Conservation (phyloP, 1,140 invertebrate genomes). For the Argopecten irradians region DNA sequence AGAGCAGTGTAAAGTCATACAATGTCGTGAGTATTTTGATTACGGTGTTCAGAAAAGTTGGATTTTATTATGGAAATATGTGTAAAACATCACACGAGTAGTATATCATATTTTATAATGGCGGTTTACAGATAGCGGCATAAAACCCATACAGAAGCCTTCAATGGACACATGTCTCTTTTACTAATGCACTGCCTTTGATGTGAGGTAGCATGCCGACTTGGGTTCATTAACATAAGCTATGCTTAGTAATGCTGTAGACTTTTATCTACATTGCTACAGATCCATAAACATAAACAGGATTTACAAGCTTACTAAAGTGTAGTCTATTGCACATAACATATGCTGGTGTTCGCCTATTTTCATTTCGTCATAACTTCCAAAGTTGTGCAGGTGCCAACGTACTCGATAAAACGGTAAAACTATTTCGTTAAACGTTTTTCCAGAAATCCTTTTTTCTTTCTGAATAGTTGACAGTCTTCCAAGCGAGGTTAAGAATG, state of each 20-base stretch:
- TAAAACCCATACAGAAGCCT: too few species aligned
- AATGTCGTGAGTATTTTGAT: too few species aligned
- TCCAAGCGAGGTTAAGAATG: not conserved
- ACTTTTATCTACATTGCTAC: not conserved
- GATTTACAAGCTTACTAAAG: not conserved
- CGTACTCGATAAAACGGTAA: not conserved
- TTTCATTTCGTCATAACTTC: conserved; percentile 8
- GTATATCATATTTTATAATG: too few species aligned
- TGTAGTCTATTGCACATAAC: not conserved
- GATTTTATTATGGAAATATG: too few species aligned
- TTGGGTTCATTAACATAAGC: not conserved
- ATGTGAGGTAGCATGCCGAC: not conserved
- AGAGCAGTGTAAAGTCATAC: too few species aligned
- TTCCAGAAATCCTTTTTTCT: not conserved
- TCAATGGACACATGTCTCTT: too few species aligned
- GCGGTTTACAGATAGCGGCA: too few species aligned
- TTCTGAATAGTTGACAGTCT: not conserved
- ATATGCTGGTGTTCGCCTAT: not conserved
- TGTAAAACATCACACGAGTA: too few species aligned
- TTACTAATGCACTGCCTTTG: not conserved
- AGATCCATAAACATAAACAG: not conserved
- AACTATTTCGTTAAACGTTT: not conserved
- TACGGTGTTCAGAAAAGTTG: too few species aligned
- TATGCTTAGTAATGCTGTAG: not conserved
- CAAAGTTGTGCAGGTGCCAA: not conserved